A percentile compares a stretch with the other conserved stretches of the same genome.
Conservation (phyloP, 2,113 vertebrate species). For the Holacanthus passer region DNA sequence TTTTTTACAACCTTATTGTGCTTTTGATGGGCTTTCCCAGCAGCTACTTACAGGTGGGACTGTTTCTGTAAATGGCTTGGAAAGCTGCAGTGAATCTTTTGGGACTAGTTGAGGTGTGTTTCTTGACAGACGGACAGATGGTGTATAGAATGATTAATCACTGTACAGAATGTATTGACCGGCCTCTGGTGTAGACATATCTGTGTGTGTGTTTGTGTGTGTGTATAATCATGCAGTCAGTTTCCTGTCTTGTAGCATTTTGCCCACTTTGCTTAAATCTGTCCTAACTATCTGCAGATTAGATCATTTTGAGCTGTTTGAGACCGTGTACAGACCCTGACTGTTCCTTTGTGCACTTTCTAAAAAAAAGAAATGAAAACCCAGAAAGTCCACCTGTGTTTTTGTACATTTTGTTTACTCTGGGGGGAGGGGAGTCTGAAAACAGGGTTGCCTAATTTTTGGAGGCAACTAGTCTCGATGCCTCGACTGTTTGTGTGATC, state of each 20-base stretch:
- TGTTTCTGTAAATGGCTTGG: slow-evolving; percentile 42
- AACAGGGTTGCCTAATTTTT: slow-evolving; percentile 36
- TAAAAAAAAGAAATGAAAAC: slow-evolving; percentile 25
- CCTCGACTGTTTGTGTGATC: slow-evolving; percentile 47
- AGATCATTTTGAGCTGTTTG: slow-evolving; percentile 5
- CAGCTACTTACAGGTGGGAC: slow-evolving; percentile 18
- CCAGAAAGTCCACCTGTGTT: slow-evolving; percentile 40
- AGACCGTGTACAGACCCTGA: slow-evolving; percentile 16
- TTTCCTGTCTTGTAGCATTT: slow-evolving; percentile 4
- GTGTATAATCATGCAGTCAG: slow-evolving; percentile 14
- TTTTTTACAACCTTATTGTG: slow-evolving; percentile 2
- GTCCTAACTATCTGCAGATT: slow-evolving; percentile 6
- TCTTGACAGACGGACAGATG: slow-evolving; percentile 47
- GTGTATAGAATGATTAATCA: slow-evolving; percentile 55
- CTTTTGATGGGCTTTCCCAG: slow-evolving; percentile 40
- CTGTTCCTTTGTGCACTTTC: slow-evolving; percentile 71
- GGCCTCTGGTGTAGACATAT: slow-evolving; percentile 17
- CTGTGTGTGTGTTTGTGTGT: neutral
- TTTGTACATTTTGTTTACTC: slow-evolving; percentile 70
- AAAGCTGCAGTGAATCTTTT: slow-evolving; percentile 28
- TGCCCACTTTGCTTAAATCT: slow-evolving; percentile 6
- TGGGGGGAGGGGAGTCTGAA: slow-evolving; percentile 26
- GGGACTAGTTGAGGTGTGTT: slow-evolving; percentile 31
- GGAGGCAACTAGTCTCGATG: slow-evolving; percentile 6
- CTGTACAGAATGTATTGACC: slow-evolving; percentile 61